These are phyloP conservation scores for Plecturocebus donacophilus DNA, from an alignment of 2,113 vertebrate genomes.

Conservation along the genomic window DNA sequence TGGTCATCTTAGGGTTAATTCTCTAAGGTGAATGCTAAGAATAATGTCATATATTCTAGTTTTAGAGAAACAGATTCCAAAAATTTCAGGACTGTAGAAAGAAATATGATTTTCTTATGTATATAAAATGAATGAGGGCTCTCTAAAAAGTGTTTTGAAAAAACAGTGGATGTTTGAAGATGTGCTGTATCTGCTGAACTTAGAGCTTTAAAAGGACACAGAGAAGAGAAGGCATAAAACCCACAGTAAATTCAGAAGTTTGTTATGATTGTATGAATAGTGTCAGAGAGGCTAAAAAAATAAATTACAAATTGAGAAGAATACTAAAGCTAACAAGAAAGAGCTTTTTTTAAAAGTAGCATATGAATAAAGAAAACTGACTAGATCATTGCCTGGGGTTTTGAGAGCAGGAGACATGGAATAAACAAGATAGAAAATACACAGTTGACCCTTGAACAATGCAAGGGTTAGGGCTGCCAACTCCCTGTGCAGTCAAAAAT, in stretches of 20 bases:
- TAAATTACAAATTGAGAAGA: not conserved
- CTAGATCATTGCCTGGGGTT: not conserved
- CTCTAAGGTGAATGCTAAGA: not conserved
- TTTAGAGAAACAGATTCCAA: not conserved
- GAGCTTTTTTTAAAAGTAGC: not conserved
- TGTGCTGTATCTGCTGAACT: not conserved
- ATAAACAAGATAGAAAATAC: not conserved
- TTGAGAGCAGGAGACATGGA: not conserved
- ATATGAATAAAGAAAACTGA: not conserved
- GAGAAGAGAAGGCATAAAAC: not conserved
- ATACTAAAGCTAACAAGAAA: not conserved
- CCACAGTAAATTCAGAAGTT: not conserved
- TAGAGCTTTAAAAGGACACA: not conserved
- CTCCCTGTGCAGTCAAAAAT: not conserved
- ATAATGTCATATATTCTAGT: not conserved
- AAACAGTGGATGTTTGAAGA: not conserved
- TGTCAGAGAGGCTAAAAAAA: not conserved
- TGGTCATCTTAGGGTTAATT: not conserved
- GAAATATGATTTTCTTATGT: not conserved
- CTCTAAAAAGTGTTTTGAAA: not conserved
- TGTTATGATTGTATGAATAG: not conserved
- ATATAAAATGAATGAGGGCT: not conserved
- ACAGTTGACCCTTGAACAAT: not conserved
- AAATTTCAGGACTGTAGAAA: not conserved
- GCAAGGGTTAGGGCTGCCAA: not conserved